Percentiles rank a stretch among this genome's conserved stretches.
Conservation (phyloP, 1,140 invertebrate genomes). For the Choristoneura fumiferana region DNA sequence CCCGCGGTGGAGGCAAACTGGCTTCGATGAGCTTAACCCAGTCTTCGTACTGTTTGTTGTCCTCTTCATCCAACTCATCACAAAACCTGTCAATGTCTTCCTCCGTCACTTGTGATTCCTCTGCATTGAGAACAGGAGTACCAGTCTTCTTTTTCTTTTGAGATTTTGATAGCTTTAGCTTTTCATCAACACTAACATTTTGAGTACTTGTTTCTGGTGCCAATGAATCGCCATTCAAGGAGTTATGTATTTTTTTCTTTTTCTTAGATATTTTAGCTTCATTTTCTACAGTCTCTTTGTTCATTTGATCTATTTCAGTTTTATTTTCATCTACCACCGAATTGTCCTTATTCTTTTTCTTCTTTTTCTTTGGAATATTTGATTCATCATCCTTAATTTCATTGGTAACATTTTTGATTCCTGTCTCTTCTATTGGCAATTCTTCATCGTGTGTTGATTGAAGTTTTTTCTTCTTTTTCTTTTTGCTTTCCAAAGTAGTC, state of each 20-base stretch:
- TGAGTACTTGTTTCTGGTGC: no score
- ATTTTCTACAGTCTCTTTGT: not conserved
- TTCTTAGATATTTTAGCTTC: not conserved
- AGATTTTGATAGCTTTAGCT: conserved; percentile 15
- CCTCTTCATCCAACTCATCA: conserved; percentile 60
- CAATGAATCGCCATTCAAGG: no score
- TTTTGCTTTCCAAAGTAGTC: not conserved
- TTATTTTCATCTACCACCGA: not conserved
- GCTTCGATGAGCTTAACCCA: conserved; percentile 67
- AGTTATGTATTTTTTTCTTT: not conserved
- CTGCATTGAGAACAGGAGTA: conserved; percentile 20
- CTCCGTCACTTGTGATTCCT: conserved; percentile 53
- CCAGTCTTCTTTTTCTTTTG: conserved; percentile 26
- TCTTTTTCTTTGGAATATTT: not conserved
- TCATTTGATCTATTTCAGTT: not conserved
- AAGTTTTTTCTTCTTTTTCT: conserved; percentile 9
- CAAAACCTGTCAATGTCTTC: conserved; percentile 71
- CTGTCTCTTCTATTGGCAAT: not conserved
- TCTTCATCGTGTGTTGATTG: not conserved
- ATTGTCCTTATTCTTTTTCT: conserved; percentile 2
- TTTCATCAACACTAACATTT: no score
- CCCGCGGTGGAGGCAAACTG: conserved; percentile 40
- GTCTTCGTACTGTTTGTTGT: conserved; percentile 62
- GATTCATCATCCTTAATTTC: not conserved
- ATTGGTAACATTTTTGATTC: not conserved